phyloP scores from a whole-genome alignment of 2,113 vertebrate species.

The Catharus fuscescens region DNA sequence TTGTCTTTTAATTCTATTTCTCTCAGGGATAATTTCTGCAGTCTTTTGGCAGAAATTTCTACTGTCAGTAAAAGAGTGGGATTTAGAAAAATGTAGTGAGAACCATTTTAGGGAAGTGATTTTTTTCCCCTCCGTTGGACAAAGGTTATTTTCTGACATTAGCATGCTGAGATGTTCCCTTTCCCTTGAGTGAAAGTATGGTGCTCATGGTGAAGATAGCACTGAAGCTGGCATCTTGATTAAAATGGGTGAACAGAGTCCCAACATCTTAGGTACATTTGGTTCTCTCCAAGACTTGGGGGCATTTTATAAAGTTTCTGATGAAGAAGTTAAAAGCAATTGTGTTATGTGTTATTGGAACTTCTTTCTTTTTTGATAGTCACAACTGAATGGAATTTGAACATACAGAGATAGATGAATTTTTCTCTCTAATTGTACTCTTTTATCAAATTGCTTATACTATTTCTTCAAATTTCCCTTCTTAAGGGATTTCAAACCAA shows the following conservation, averaged over 20 bases:
- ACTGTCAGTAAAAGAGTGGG: not conserved
- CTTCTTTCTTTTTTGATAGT: not conserved
- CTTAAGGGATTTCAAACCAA: not conserved
- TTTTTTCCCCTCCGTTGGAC: not conserved
- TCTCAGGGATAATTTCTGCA: not conserved
- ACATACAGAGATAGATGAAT: not conserved
- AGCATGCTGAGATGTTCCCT: not conserved
- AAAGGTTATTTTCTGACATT: not conserved
- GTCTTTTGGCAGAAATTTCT: not conserved
- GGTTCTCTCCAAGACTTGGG: not conserved
- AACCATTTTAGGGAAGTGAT: not conserved
- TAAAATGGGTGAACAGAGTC: not conserved
- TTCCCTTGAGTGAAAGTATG: not conserved
- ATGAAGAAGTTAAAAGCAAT: not conserved
- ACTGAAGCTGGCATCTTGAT: not conserved
- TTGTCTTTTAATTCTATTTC: not conserved
- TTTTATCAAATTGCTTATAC: not conserved
- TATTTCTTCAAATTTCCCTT: not conserved
- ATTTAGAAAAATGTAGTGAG: accelerated
- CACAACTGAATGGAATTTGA: not conserved
- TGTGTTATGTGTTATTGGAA: not conserved
- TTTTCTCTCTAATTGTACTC: not conserved
- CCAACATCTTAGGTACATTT: not conserved
- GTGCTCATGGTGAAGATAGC: not conserved
- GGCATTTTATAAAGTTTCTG: not conserved